Conservation (phyloP, 2,888 invertebrate species). For the Rhingia campestris region DNA sequence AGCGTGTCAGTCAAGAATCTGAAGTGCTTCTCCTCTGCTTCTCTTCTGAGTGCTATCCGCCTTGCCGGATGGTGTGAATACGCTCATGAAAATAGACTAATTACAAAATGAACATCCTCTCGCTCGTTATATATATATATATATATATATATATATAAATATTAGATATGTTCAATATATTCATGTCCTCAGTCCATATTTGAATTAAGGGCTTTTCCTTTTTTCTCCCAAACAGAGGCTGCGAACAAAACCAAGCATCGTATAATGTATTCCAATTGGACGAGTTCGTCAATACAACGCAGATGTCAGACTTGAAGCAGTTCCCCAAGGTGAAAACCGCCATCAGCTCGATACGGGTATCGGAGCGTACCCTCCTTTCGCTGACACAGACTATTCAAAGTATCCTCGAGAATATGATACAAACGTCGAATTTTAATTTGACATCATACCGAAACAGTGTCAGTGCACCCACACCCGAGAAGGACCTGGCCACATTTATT, state of each 20-base stretch:
- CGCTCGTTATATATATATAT: neutral
- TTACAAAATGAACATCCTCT: slow-evolving; percentile 30
- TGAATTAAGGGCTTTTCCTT: neutral
- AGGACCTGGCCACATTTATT: slow-evolving; percentile 83
- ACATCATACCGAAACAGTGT: slow-evolving; percentile 81
- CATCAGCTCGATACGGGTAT: slow-evolving; percentile 81
- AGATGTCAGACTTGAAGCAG: slow-evolving; percentile 83
- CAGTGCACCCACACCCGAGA: slow-evolving; percentile 82
- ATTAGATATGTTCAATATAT: too few species aligned
- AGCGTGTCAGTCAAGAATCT: too few species aligned
- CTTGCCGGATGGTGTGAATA: slow-evolving; percentile 14
- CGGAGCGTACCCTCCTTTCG: slow-evolving; percentile 80
- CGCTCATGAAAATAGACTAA: slow-evolving; percentile 50
- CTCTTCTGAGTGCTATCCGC: neutral
- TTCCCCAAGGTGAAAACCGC: slow-evolving; percentile 82
- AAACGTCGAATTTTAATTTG: slow-evolving; percentile 82
- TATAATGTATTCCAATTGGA: slow-evolving; percentile 89
- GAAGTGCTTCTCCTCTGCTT: too few species aligned
- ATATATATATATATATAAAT: too few species aligned
- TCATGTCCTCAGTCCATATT: neutral
- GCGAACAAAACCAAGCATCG: slow-evolving; percentile 88
- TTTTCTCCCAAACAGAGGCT: slow-evolving; percentile 84
- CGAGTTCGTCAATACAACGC: slow-evolving; percentile 87
- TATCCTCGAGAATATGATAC: slow-evolving; percentile 82
- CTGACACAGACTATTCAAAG: slow-evolving; percentile 81